Conservation (phyloP, 2,888 invertebrate species). For the Pristionchus maxplancki region DNA sequence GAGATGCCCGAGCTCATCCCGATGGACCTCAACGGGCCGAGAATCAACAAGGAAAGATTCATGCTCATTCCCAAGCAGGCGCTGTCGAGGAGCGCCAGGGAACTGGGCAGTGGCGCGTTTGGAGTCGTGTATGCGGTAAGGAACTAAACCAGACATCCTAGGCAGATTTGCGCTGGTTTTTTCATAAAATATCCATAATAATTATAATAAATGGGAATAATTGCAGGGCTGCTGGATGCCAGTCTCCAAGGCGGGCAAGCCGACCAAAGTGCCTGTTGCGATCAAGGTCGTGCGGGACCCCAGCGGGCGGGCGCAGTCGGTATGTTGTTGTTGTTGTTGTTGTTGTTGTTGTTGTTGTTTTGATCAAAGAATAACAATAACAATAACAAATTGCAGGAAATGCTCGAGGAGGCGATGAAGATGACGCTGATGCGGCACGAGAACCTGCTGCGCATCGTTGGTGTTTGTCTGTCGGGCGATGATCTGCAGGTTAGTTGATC, state of each 20-base stretch:
- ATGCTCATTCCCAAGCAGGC: constrained; percentile 69
- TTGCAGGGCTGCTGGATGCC: constrained; percentile 67
- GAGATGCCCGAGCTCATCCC: constrained; percentile 62
- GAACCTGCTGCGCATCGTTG: constrained; percentile 71
- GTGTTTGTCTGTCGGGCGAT: constrained; percentile 72
- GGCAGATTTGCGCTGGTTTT: no score
- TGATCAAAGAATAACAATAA: no score
- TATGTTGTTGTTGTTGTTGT: no score
- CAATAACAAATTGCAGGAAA: constrained; percentile 58
- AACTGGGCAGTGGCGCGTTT: constrained; percentile 73
- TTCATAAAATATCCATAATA: no score
- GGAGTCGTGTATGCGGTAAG: constrained; percentile 73
- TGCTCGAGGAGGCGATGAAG: constrained; percentile 73
- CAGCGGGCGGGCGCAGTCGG: constrained; percentile 53
- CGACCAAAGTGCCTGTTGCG: constrained; percentile 67
- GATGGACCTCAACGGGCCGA: constrained; percentile 50
- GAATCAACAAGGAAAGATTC: constrained; percentile 69
- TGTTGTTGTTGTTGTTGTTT: no score
- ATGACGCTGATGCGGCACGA: constrained; percentile 72
- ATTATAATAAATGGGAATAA: no score
- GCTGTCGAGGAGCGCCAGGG: constrained; percentile 57
- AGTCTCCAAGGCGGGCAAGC: constrained; percentile 51
- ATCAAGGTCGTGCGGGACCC: constrained; percentile 66
- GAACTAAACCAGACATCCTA: neutral
- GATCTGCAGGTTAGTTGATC: no score